phyloP scores from a whole-genome alignment of 2,113 vertebrate genomes.

The Desmodus rotundus region DNA sequence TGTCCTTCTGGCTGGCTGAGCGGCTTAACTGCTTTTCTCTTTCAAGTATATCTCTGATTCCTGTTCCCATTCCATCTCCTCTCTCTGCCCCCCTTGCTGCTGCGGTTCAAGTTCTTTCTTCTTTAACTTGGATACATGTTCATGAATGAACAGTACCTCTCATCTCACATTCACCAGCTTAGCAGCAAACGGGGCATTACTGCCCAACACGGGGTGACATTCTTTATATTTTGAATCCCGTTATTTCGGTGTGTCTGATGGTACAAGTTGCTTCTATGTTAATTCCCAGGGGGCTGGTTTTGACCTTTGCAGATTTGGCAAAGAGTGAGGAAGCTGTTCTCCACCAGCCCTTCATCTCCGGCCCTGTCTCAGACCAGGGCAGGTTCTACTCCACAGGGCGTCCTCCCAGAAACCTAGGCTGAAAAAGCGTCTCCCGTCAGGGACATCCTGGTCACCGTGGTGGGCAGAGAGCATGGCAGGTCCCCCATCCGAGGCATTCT shows the following conservation, averaged over 20 bases:
- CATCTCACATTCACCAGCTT: constrained; percentile 88
- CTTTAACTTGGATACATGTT: constrained; percentile 85
- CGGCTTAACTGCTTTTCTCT: constrained; percentile 87
- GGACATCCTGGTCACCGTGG: too few relatives aligned
- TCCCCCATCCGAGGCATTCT: background rate
- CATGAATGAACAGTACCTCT: constrained; percentile 89
- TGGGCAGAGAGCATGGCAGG: background rate
- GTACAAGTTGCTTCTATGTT: constrained; percentile 88
- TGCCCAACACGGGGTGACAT: constrained; percentile 84
- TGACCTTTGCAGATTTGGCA: constrained; percentile 85
- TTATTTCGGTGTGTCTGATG: constrained; percentile 88
- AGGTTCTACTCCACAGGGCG: background rate
- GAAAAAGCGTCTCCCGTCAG: background rate
- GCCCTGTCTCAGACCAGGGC: background rate
- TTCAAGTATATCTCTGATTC: constrained; percentile 88
- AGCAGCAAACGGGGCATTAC: constrained; percentile 87
- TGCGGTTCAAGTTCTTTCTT: constrained; percentile 87
- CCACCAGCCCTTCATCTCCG: constrained; percentile 71
- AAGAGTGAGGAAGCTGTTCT: constrained; percentile 84
- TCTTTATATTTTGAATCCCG: constrained; percentile 88
- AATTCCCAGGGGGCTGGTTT: constrained; percentile 86
- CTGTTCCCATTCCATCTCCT: constrained; percentile 86
- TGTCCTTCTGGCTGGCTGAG: constrained; percentile 86
- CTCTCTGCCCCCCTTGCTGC: constrained; percentile 86
- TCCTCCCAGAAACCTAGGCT: background rate